Evolutionary conservation across 92 coral and sea anemone species (phyloP), one percentile per base, ranked within the genome.

Genomic region (Palythoa grandiflora): DNA sequence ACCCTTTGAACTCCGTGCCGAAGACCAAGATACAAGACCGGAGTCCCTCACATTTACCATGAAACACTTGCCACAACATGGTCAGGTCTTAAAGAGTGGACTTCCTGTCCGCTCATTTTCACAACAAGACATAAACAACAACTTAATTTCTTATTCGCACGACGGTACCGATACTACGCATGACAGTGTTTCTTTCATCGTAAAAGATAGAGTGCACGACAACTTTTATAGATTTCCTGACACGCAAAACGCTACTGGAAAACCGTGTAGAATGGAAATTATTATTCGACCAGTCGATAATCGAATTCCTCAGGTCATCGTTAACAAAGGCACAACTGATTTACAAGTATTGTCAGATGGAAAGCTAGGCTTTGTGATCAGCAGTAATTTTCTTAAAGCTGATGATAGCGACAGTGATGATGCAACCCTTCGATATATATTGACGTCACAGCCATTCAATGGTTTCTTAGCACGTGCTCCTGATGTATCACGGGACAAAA

Each of bases 161-260:
- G 99, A 97, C 89, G 99, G 99, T 17, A 92, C 98, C 21, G 99
- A 97, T 68, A 94, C 98, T 3, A 85, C 89, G 16, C 74, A 72
- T 3, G 99, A 97, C 85, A 91, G 94, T 8, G 96, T 91, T 88
- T 87, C 89, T 52, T 63, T 97, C 35, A 66, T 90, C 11, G 87
- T 97, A 2, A 90, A 88, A 77, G 99, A 97, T 78, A 98, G 99
- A 55, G 75, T 86, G 2, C 95, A 97, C 83, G 91, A 84, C 38
- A 89, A 91, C 19, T 97, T 91, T 84, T 97, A 86, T 70, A 88
- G 87, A 53, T 94, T 92, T 60, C 96, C 98, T 12, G 87, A 97
- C 39, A 84, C 96, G 9, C 79, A 90, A 16, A 90, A 83, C 39
- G 78, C 93, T 0, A 90, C 93, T n/a, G 92, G 92, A 35, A 88